A percentile compares a stretch with the other conserved stretches of the same genome.
phyloP scores from a whole-genome alignment of 64 coral and sea anemone genomes.

The Pachyseris speciosa region DNA sequence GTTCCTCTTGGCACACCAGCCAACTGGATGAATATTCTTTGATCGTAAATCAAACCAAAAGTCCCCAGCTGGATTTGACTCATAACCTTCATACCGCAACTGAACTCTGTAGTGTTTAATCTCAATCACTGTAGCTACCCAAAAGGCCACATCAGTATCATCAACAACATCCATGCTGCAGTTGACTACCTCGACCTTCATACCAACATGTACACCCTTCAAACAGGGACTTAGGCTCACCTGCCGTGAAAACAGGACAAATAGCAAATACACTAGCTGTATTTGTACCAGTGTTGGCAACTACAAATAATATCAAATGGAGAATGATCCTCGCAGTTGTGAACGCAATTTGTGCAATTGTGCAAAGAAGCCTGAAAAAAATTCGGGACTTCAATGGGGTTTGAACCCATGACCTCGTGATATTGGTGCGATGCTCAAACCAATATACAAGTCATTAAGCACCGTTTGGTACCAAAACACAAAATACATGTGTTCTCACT shows the following conservation, averaged over 20 bases:
- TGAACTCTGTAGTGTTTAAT: constrained; percentile 88
- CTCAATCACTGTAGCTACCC: constrained; percentile 96
- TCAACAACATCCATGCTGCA: constrained; percentile 91
- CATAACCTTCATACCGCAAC: constrained; percentile 97
- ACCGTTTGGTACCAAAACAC: too few species aligned
- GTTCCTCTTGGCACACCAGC: constrained; percentile 98
- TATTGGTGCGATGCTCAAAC: too few species aligned
- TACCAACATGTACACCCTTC: constrained; percentile 98
- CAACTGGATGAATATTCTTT: constrained; percentile 96
- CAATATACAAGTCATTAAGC: too few species aligned
- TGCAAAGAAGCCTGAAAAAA: too few species aligned
- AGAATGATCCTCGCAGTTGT: too few species aligned
- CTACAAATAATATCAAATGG: too few species aligned
- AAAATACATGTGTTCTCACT: too few species aligned
- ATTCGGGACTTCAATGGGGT: too few species aligned
- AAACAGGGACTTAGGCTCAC: constrained; percentile 95
- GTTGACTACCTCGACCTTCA: constrained; percentile 99
- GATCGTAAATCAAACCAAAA: constrained; percentile 98
- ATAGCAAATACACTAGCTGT: too few species aligned
- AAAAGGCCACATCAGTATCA: constrained; percentile 95
- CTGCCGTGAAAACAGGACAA: constrained; percentile 26
- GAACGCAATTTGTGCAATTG: too few species aligned
- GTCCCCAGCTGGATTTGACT: constrained; percentile 78
- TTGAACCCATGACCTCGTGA: too few species aligned
- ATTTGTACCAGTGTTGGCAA: too few species aligned